Conservation (phyloP, 2,888 invertebrate species). For the Stenurella melanura region DNA sequence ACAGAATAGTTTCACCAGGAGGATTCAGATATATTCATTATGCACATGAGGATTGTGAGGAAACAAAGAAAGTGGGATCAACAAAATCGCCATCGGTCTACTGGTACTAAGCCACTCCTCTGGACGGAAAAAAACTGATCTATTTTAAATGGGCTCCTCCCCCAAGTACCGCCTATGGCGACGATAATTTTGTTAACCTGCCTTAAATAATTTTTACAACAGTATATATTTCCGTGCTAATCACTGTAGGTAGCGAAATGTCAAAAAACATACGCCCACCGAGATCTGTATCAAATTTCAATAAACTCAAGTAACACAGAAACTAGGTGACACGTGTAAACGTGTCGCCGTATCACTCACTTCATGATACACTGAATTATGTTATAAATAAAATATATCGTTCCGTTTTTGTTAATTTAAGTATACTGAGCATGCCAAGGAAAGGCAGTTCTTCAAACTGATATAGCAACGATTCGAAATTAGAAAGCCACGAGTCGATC, state of each 20-base stretch:
- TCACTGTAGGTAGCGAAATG: not conserved
- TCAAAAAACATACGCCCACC: too few species aligned
- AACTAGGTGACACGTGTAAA: not conserved
- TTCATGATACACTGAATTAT: not conserved
- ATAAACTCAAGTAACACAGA: not conserved
- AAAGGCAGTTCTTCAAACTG: not conserved
- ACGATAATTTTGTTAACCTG: not conserved
- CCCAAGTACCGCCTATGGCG: not conserved
- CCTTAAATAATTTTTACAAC: conserved; percentile 1
- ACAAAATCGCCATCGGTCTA: not conserved
- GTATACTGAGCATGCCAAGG: not conserved
- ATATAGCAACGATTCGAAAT: not conserved
- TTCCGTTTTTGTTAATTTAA: not conserved
- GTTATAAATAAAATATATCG: not conserved
- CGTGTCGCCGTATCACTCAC: not conserved
- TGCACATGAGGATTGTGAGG: not conserved
- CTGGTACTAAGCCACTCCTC: not conserved
- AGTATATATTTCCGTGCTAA: not conserved
- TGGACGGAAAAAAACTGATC: not conserved
- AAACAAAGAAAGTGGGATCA: not conserved
- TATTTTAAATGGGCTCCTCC: not conserved
- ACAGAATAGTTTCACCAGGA: too few species aligned
- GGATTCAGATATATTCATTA: not conserved
- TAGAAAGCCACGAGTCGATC: not conserved
- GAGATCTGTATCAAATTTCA: not conserved